A percentile compares a stretch with the other conserved stretches of the same genome.
Conservation (phyloP, 2,113 vertebrate species). For the Seriola aureovittata region DNA sequence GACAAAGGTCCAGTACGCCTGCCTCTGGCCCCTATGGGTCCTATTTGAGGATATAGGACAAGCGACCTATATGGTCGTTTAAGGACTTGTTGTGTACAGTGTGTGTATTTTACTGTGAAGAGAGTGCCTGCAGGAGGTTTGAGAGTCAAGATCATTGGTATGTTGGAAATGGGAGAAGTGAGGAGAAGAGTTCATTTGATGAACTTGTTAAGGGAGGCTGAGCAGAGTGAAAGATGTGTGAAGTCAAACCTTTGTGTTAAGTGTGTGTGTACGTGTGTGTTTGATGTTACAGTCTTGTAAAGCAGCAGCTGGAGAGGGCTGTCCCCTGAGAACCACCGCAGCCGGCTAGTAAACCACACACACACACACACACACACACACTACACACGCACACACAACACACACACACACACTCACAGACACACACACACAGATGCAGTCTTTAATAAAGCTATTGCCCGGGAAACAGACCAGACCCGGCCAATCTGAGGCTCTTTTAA, state of each 20-base stretch:
- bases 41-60: not conserved
- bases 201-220: conserved; percentile 70
- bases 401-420: conserved; percentile 39
- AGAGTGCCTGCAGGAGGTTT: conserved; percentile 1
- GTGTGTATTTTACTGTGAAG: not conserved
- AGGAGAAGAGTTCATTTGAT: conserved; percentile 67
- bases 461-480: conserved; percentile 71
- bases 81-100: not conserved
- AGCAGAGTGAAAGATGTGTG: conserved; percentile 67
- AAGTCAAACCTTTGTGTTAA: conserved; percentile 70
- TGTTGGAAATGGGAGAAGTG: conserved; percentile 50
- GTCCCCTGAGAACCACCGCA: conserved; percentile 77
- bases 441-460: conserved; percentile 80
- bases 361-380: conserved; percentile 54
- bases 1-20: not conserved
- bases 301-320: conserved; percentile 81
- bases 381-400: conserved; percentile 12
- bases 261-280: conserved; percentile 71
- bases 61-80: not conserved
- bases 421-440: conserved; percentile 56
- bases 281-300: conserved; percentile 83
- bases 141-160: conserved; percentile 20
- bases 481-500: conserved; percentile 58
- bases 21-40: not conserved
- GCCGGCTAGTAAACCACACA: conserved; percentile 77